A percentile compares a stretch with the other conserved stretches of the same genome.
phyloP scores from a whole-genome alignment of 2,888 invertebrate species.

The Zele albiditarsus region DNA sequence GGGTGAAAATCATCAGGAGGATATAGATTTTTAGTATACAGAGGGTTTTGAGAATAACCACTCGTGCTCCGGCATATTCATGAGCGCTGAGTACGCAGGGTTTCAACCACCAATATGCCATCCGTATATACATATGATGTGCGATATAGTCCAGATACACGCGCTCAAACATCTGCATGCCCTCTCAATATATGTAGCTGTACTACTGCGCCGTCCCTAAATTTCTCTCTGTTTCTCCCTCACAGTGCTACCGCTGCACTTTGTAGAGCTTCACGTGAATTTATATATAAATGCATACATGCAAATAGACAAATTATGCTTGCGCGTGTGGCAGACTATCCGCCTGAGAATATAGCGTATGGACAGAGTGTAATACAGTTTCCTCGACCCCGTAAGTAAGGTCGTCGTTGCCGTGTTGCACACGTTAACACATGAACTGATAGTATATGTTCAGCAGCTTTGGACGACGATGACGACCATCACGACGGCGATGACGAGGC shows the following conservation, averaged over 20 bases:
- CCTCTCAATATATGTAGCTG: slow-evolving; percentile 12
- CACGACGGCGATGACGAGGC: too few species aligned
- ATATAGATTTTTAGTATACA: not conserved
- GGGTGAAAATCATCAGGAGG: not conserved
- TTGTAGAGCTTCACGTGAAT: slow-evolving; percentile 42
- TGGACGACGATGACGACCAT: too few species aligned
- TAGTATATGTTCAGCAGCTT: too few species aligned
- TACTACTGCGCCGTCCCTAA: slow-evolving; percentile 10
- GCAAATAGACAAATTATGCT: slow-evolving; percentile 49
- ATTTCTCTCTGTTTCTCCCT: slow-evolving; percentile 5
- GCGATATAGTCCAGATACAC: slow-evolving; percentile 35
- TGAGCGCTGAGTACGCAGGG: slow-evolving; percentile 68
- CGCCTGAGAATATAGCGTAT: not conserved
- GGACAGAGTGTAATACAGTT: not conserved
- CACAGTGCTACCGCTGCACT: slow-evolving; percentile 1
- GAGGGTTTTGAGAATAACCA: slow-evolving; percentile 57
- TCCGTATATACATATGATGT: slow-evolving; percentile 26
- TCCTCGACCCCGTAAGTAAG: too few species aligned
- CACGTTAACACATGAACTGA: too few species aligned
- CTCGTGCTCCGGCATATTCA: slow-evolving; percentile 68
- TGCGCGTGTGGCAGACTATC: slow-evolving; percentile 30
- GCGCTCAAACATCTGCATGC: slow-evolving; percentile 34
- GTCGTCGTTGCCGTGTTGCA: too few species aligned
- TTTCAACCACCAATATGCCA: slow-evolving; percentile 64
- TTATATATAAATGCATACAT: slow-evolving; percentile 48